Percentiles rank a stretch among this genome's conserved stretches.
Conservation (phyloP, 2,888 invertebrate species). For the Craniophora ligustri region DNA sequence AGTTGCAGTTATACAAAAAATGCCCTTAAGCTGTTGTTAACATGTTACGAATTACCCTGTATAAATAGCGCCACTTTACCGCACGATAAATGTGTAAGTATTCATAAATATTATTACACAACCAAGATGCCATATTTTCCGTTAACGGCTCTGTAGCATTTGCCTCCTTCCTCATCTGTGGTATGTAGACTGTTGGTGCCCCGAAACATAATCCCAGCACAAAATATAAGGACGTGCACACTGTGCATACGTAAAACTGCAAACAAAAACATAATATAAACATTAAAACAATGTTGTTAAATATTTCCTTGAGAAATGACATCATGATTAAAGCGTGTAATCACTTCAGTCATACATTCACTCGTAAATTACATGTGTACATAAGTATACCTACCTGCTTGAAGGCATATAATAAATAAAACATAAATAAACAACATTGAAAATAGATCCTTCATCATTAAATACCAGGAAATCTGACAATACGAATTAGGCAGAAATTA, state of each 20-base stretch:
- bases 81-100: not conserved
- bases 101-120: conserved; percentile 59
- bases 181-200: conserved; percentile 67
- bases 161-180: conserved; percentile 62
- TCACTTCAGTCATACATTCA: too few species aligned
- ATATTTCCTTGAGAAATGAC: too few species aligned
- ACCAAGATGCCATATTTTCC: conserved; percentile 68
- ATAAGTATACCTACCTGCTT: too few species aligned
- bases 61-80: too few species aligned
- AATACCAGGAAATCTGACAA: not conserved
- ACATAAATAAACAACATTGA: not conserved
- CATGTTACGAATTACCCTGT: too few species aligned
- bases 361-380: too few species aligned
- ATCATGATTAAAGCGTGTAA: too few species aligned
- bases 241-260: conserved; percentile 62
- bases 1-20: too few species aligned
- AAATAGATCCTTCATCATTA: not conserved
- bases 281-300: too few species aligned
- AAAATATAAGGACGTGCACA: conserved; percentile 61
- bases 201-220: conserved; percentile 65
- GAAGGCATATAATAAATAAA: too few species aligned
- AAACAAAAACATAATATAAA: conserved; percentile 33
- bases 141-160: conserved; percentile 58
- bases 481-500: too few species aligned
- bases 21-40: too few species aligned